A percentile compares a stretch with the other conserved stretches of the same genome.
Conservation (phyloP, 2,888 invertebrate species). For the Dicroscelio sp. region DNA sequence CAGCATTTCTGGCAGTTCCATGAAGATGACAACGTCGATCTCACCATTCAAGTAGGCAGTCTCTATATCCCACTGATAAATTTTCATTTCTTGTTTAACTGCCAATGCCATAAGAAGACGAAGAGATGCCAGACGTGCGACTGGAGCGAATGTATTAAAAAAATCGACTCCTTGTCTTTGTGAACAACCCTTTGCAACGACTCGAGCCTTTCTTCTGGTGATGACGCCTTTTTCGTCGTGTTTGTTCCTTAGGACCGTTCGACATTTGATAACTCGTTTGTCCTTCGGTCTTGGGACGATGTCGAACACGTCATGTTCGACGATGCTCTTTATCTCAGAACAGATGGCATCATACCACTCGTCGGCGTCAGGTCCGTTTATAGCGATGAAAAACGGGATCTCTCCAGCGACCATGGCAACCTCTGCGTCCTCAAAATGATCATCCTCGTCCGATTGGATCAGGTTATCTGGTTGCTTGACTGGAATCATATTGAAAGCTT, state of each 20-base stretch:
- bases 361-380: neutral
- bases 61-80: conserved; percentile 2
- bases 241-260: conserved; percentile 48
- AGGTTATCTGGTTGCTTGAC: too few relatives aligned
- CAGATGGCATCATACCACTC: conserved; percentile 65
- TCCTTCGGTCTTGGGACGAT: conserved; percentile 61
- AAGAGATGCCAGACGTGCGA: conserved; percentile 15
- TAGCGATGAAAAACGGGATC: neutral
- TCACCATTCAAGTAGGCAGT: conserved; percentile 84
- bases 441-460: neutral
- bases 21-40: conserved; percentile 37
- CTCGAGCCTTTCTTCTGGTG: neutral
- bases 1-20: conserved; percentile 31
- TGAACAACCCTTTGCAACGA: conserved; percentile 41
- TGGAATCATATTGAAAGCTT: too few relatives aligned
- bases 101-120: neutral
- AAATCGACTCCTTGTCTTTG: conserved; percentile 49
- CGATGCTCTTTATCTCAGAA: conserved; percentile 44
- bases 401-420: neutral
- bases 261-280: conserved; percentile 47
- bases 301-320: conserved; percentile 66
- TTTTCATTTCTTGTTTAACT: neutral
- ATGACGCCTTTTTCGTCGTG: neutral
- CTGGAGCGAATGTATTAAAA: neutral
- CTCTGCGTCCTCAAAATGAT: neutral